Conservation (phyloP, 2,113 vertebrate species). For the Bettongia penicillata region DNA sequence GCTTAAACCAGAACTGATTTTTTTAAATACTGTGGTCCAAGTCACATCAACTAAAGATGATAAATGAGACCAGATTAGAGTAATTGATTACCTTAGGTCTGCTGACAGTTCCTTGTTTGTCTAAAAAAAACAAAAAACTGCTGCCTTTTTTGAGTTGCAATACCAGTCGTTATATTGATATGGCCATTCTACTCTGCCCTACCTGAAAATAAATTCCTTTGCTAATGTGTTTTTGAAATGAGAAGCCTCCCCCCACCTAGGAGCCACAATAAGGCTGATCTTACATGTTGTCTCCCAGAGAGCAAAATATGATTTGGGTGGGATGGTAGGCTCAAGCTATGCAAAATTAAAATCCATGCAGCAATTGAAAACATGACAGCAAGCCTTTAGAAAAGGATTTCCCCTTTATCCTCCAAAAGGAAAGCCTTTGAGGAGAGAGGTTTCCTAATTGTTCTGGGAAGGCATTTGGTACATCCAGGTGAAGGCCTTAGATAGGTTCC, state of each 20-base stretch:
- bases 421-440: conserved; percentile 61
- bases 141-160: conserved; percentile 3
- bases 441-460: conserved; percentile 77
- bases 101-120: neutral
- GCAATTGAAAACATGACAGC: conserved; percentile 56
- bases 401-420: conserved; percentile 61
- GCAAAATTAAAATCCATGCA: conserved; percentile 51
- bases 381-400: conserved; percentile 69
- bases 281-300: conserved; percentile 22
- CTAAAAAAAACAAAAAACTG: conserved; percentile 14
- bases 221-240: conserved; percentile 73
- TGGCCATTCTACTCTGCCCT: conserved; percentile 57
- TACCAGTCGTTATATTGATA: conserved; percentile 49
- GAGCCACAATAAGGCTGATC: conserved; percentile 38
- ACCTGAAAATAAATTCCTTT: conserved; percentile 70
- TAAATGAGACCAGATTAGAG: conserved; percentile 24
- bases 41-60: conserved; percentile 8
- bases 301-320: conserved; percentile 23
- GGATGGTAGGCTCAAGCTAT: conserved; percentile 53
- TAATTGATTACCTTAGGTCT: conserved; percentile 41
- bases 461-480: conserved; percentile 62
- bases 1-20: conserved; percentile 27
- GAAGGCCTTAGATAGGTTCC: conserved; percentile 46
- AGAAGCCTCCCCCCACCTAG: conserved; percentile 56
- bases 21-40: conserved; percentile 47